Conservation (phyloP, 2,113 vertebrate species). For the Hystrix brachyura region DNA sequence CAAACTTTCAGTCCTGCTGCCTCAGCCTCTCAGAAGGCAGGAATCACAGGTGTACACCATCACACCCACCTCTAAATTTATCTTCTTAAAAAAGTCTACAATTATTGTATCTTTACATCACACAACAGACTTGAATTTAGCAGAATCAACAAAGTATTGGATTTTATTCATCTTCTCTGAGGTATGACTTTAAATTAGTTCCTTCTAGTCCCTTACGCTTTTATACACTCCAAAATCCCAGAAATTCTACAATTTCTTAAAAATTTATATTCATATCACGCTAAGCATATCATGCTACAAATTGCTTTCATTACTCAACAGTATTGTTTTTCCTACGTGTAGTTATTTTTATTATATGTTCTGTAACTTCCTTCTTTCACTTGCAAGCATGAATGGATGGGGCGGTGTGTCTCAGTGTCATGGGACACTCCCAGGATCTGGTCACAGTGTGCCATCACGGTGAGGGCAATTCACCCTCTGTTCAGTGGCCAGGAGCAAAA, state of each 20-base stretch:
- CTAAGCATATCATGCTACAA: background rate
- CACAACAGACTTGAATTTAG: background rate
- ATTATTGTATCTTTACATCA: background rate
- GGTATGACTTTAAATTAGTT: background rate
- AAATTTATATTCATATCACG: slow-evolving; percentile 26
- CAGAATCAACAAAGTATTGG: background rate
- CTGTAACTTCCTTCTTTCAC: background rate
- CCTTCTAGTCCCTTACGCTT: background rate
- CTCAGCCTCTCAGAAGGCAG: background rate
- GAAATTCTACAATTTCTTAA: background rate
- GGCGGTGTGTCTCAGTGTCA: slow-evolving; percentile 72
- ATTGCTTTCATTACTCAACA: background rate
- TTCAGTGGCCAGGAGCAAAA: slow-evolving; percentile 92
- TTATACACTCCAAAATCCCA: background rate
- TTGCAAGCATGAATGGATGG: background rate
- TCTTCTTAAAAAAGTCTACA: background rate
- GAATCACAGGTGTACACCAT: background rate
- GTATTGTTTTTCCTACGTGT: background rate
- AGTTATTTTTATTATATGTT: background rate
- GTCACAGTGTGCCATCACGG: slow-evolving; percentile 96
- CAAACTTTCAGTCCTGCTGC: background rate
- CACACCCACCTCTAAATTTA: background rate
- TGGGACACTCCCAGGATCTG: slow-evolving; percentile 90
- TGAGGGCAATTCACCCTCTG: slow-evolving; percentile 92
- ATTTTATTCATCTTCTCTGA: background rate